phyloP scores from a whole-genome alignment of 2,113 vertebrate species.

The Python bivittatus region DNA sequence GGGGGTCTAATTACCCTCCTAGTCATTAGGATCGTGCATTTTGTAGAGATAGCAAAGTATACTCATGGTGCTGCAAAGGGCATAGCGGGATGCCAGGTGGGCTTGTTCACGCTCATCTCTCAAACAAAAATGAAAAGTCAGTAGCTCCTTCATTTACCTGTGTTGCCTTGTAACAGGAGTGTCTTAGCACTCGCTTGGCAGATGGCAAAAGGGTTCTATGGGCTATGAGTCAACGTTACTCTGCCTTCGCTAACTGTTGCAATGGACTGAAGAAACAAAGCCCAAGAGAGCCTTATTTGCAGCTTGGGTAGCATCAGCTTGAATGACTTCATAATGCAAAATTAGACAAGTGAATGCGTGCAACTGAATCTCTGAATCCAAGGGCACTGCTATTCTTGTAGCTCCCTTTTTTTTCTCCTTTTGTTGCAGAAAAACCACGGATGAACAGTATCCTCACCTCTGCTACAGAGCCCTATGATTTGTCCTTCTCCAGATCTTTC shows the following conservation, averaged over 20 bases:
- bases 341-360: not conserved
- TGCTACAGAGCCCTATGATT: constrained; percentile 95
- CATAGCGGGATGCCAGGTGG: not conserved
- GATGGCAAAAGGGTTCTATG: fast-evolving
- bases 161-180: not conserved
- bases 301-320: fast-evolving
- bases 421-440: constrained; percentile 87
- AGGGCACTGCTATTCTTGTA: not conserved
- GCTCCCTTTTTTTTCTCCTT: constrained; percentile 6
- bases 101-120: not conserved
- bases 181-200: not conserved
- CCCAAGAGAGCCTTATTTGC: not conserved
- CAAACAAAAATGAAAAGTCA: not conserved
- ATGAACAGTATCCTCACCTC: constrained; percentile 97
- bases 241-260: not conserved
- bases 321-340: fast-evolving
- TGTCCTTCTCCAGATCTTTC: constrained; percentile 98
- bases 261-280: not conserved
- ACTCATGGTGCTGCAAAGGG: not conserved
- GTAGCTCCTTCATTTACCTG: not conserved
- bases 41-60: not conserved
- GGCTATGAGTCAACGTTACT: not conserved
- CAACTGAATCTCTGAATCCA: not conserved
- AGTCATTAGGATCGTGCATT: not conserved
- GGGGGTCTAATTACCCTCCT: not conserved